phyloP scores from a whole-genome alignment of 2,888 invertebrate species.

The Sminthurides aquaticus region DNA sequence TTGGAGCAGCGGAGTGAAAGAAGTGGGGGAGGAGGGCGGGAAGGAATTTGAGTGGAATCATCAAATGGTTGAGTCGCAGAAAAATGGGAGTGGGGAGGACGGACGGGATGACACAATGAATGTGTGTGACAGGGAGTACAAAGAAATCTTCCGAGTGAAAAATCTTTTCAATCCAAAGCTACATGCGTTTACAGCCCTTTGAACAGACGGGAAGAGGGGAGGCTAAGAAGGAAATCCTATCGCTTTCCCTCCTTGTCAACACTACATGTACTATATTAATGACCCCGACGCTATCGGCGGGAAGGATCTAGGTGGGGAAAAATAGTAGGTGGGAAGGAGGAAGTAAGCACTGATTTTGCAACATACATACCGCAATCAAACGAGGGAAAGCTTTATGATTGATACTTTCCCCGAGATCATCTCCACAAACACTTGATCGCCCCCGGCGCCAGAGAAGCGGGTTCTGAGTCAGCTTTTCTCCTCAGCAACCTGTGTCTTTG shows the following conservation, averaged over 20 bases:
- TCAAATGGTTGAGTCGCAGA: background rate
- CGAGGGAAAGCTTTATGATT: too few species aligned
- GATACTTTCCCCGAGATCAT: too few species aligned
- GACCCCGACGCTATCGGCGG: too few species aligned
- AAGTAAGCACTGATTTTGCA: too few species aligned
- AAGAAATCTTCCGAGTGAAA: conserved; percentile 27
- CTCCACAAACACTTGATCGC: background rate
- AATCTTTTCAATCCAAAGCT: conserved; percentile 19
- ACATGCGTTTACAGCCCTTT: conserved; percentile 14
- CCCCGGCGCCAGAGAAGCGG: too few species aligned
- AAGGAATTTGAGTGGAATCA: background rate
- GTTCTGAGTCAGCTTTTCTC: too few species aligned
- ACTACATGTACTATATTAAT: background rate
- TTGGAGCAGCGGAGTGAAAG: background rate
- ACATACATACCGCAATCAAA: too few species aligned
- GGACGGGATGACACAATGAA: conserved; percentile 23
- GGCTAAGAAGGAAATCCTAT: background rate
- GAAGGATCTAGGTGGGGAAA: too few species aligned
- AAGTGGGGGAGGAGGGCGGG: too few species aligned
- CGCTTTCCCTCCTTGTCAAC: background rate
- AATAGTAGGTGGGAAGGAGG: too few species aligned
- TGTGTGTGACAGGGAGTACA: conserved; percentile 26
- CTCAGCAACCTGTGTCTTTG: too few species aligned
- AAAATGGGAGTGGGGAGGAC: background rate
- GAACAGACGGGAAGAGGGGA: background rate